Conservation (phyloP, 2,888 invertebrate genomes). For the Megamerina dolium region DNA sequence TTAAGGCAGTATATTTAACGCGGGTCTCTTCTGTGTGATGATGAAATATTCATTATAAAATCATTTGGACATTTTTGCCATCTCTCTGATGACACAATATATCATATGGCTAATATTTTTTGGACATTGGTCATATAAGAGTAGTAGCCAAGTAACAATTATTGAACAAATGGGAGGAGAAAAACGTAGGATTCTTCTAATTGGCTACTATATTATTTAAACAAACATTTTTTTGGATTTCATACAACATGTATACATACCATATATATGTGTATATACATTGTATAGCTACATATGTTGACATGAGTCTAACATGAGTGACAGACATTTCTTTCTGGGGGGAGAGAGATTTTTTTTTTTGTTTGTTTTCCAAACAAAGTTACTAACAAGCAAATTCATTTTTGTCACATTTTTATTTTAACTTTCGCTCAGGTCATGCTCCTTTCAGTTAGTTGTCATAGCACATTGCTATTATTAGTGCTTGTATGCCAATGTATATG, state of each 20-base stretch:
- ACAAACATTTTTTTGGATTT: slow-evolving; percentile 14
- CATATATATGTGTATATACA: no score
- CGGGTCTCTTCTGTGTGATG: no score
- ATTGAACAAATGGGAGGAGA: no score
- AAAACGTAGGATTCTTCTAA: neutral
- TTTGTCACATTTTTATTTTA: neutral
- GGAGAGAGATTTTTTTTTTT: neutral
- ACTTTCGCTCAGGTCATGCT: neutral
- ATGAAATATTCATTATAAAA: no score
- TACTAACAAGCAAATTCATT: no score
- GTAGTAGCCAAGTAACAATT: no score
- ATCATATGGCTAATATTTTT: no score
- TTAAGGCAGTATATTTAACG: no score
- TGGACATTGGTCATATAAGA: neutral
- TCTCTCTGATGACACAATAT: no score
- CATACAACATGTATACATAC: no score
- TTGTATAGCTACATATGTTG: no score
- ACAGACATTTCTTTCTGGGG: slow-evolving; percentile 9
- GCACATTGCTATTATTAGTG: neutral
- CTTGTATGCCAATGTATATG: neutral
- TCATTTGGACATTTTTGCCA: slow-evolving; percentile 7
- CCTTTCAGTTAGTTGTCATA: neutral
- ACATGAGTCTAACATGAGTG: slow-evolving; percentile 23
- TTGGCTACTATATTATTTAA: slow-evolving; percentile 1
- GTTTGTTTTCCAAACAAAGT: neutral